Evolutionary conservation across 2,113 vertebrate genomes (phyloP).

Genomic region (Galeopterus variegatus): DNA sequence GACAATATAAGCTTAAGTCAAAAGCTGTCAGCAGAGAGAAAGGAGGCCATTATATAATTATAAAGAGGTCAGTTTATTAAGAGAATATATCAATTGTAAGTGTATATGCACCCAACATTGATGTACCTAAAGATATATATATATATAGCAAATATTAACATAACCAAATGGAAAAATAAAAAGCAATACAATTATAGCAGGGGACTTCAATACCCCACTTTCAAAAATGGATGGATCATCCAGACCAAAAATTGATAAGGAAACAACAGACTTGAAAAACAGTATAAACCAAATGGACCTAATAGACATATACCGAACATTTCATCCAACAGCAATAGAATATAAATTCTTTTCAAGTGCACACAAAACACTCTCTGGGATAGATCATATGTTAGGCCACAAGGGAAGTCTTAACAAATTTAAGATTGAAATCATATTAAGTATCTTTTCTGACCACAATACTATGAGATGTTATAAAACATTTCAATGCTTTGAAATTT

Average conservation of each 20-base stretch:
- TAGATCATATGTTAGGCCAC: neutral
- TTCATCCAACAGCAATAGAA: neutral
- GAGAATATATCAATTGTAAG: neutral
- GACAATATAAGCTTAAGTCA: neutral
- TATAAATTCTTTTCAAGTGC: neutral
- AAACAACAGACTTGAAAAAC: neutral
- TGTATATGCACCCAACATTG: neutral
- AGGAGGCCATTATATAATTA: neutral
- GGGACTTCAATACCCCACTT: neutral
- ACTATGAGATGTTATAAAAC: neutral
- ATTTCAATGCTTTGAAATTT: neutral
- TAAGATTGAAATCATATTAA: neutral
- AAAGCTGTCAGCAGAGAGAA: constrained; percentile 11
- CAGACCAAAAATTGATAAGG: neutral
- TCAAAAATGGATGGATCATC: neutral
- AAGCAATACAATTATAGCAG: neutral
- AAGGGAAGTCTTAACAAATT: neutral
- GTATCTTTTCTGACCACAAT: neutral
- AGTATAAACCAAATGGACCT: neutral
- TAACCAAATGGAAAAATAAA: neutral
- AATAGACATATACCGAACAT: neutral
- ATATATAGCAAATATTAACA: neutral
- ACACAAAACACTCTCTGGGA: neutral
- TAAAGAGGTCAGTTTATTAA: neutral
- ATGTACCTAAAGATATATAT: neutral